Base-by-base conservation (phyloP, 2,797 vertebrate species). In the Cirrhinus mrigala region DNA sequence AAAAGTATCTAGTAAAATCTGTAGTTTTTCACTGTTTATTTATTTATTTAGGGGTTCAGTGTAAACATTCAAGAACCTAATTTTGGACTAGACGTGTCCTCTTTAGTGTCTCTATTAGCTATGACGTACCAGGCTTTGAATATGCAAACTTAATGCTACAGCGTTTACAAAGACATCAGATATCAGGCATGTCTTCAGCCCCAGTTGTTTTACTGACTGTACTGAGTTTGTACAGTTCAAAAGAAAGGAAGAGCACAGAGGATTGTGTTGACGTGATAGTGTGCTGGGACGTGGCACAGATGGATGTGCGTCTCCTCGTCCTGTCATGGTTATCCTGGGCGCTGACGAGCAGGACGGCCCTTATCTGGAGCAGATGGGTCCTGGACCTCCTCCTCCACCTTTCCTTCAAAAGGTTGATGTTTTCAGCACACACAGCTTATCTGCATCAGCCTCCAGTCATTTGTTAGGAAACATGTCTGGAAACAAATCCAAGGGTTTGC, bases 251-350 rank as follows among this genome's bases (percentile, higher is more conserved):
- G 81, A 50, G 56, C 27, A 33, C 40, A 37, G 37, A 48, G 12
- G 60, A 88, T 14, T 10, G 74, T 81, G 78, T 86, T 69, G 68
- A 40, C 77, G 81, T 76, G 77, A 62, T 66, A 69, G 71, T 66
- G 24, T 83, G 48, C 60, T 74, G 74, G 83, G 74, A 78, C 60
- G 58, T 81, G 79, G 89, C 88, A 78, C 83, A 76, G 71, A 88
- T 90, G 52, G 85, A 92, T 86, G 89, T 66, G 89, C 86, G 93
- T 94, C 91, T 91, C 92, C 86, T 90, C 80, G 86, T 88, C 79
- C 85, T 89, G 78, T 78, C 91, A 52, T 62, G 84, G 54, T 87
- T 92, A 91, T 92, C 91, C 91, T 54, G 69, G 70, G 85, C 74
- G 88, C 84, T 82, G 89, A 90, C 85, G 85, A 86, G 87, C 85